A percentile compares a stretch with the other conserved stretches of the same genome.
phyloP scores from a whole-genome alignment of 2,113 vertebrate species.

The Apistogramma diplotaenia region DNA sequence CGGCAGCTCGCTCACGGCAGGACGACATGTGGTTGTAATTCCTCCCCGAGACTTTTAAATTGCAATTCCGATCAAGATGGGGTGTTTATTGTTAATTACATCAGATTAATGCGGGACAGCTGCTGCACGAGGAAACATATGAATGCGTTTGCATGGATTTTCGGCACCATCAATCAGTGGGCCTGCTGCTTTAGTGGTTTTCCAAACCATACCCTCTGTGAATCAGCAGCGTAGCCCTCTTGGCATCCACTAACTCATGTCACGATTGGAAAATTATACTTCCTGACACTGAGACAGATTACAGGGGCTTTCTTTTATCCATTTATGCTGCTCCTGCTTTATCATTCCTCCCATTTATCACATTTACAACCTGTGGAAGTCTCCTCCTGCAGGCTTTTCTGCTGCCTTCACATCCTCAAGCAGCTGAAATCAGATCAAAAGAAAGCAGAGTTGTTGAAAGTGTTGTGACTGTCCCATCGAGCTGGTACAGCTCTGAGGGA shows the following conservation, averaged over 20 bases:
- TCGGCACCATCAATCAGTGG: conserved; percentile 56
- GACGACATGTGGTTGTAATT: conserved; percentile 67
- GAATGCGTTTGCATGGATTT: conserved; percentile 49
- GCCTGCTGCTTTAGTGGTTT: conserved; percentile 42
- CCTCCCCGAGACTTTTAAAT: conserved; percentile 55
- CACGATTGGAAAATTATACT: conserved; percentile 24
- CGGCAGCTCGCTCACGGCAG: conserved; percentile 15
- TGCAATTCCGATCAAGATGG: conserved; percentile 61
- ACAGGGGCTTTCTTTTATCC: conserved; percentile 32
- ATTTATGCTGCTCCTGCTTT: conserved; percentile 15
- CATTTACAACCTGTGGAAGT: conserved; percentile 20
- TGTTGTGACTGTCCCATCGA: conserved; percentile 30
- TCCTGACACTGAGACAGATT: conserved; percentile 18
- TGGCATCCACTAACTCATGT: conserved; percentile 25
- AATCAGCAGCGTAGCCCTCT: conserved; percentile 28
- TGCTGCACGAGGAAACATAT: conserved; percentile 52
- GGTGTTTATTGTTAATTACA: conserved; percentile 72
- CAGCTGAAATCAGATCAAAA: conserved; percentile 37
- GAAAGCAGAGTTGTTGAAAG: conserved; percentile 20
- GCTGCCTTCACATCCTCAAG: not conserved
- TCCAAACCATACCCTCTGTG: conserved; percentile 15
- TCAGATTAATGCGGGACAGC: conserved; percentile 67
- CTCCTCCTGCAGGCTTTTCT: conserved; percentile 3
- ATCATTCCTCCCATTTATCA: conserved; percentile 32
- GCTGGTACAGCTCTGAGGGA: not conserved